Percentiles rank a stretch among this genome's conserved stretches.
Conservation (phyloP, 2,797 vertebrate species). For the Neoniphon sammara region DNA sequence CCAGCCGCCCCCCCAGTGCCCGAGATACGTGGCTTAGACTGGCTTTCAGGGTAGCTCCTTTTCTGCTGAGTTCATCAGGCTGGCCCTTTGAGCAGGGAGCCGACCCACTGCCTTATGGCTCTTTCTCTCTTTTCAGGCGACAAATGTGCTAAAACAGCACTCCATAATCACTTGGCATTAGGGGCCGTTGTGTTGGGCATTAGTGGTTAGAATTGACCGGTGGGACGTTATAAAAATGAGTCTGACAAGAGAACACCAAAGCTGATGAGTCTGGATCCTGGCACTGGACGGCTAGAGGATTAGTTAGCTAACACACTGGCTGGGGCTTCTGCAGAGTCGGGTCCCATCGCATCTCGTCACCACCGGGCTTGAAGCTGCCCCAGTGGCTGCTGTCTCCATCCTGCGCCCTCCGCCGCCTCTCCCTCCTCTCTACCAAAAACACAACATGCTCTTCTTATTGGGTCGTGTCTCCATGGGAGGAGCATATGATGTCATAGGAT, state of each 20-base stretch:
- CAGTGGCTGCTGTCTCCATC: conserved; percentile 69
- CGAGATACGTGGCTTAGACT: conserved; percentile 75
- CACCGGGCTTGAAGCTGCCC: conserved; percentile 69
- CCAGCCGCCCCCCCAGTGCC: conserved; percentile 61
- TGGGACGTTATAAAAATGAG: conserved; percentile 83
- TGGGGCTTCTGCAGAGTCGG: conserved; percentile 73
- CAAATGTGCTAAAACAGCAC: conserved; percentile 87
- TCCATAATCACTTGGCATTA: conserved; percentile 87
- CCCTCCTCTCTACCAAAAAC: conserved; percentile 40
- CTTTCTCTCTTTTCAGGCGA: conserved; percentile 81
- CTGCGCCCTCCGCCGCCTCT: conserved; percentile 56
- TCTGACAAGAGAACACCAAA: conserved; percentile 84
- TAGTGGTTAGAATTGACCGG: conserved; percentile 84
- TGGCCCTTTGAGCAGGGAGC: conserved; percentile 80
- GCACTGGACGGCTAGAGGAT: conserved; percentile 78
- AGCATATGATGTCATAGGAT: conserved; percentile 37
- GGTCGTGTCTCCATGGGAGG: conserved; percentile 45
- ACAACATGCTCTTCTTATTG: conserved; percentile 32
- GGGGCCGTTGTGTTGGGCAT: conserved; percentile 85
- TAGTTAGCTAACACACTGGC: conserved; percentile 81
- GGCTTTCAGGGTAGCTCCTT: conserved; percentile 77
- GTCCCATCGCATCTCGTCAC: conserved; percentile 80
- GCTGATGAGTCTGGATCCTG: conserved; percentile 86
- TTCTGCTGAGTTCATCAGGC: conserved; percentile 89
- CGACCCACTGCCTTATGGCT: conserved; percentile 78